These are phyloP conservation scores for Numenius arquata DNA, from an alignment of 2,113 vertebrate genomes.

Conservation along the genomic window DNA sequence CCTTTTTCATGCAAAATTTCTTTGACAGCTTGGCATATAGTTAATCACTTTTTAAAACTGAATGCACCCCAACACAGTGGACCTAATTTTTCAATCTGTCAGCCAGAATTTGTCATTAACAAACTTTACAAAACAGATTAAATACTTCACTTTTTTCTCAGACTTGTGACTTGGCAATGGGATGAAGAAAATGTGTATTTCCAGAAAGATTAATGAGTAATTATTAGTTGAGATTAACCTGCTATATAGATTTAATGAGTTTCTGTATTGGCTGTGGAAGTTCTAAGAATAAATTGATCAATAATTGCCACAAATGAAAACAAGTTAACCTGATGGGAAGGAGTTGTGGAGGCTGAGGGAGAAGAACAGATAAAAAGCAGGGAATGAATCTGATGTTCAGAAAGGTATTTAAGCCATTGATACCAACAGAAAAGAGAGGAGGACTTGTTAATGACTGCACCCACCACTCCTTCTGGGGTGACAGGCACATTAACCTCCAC, in stretches of 20 bases:
- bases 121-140: conserved; percentile 34
- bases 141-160: not conserved
- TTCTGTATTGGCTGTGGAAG: not conserved
- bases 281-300: not conserved
- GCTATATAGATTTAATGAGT: conserved; percentile 2
- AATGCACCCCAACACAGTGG: not conserved
- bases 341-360: not conserved
- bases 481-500: not conserved
- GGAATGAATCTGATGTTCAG: not conserved
- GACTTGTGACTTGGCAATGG: not conserved
- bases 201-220: conserved; percentile 26
- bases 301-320: conserved; percentile 3
- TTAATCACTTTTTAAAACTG: conserved; percentile 35
- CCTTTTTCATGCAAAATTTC: conserved; percentile 46
- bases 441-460: not conserved
- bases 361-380: not conserved
- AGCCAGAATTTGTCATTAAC: conserved; percentile 21
- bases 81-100: conserved; percentile 34
- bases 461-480: not conserved
- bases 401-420: not conserved
- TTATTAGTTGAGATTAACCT: conserved; percentile 37
- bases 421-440: not conserved
- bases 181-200: conserved; percentile 27
- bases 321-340: not conserved
- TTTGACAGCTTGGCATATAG: conserved; percentile 19